phyloP scores from a whole-genome alignment of 2,888 invertebrate genomes.

The Pyralis farinalis region DNA sequence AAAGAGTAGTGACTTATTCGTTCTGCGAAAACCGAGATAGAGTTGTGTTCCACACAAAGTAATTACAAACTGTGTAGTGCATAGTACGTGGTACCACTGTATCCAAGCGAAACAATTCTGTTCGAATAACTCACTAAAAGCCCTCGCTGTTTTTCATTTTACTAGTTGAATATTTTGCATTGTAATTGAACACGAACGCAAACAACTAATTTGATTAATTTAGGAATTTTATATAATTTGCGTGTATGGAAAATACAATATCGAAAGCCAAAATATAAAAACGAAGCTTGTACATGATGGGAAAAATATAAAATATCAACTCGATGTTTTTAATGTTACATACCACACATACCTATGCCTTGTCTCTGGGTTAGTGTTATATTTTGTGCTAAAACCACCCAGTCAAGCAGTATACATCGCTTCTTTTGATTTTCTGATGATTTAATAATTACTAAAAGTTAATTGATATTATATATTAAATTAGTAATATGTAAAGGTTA shows the following conservation, averaged over 20 bases:
- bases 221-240: conserved; percentile 6
- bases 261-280: background rate
- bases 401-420: too few species aligned
- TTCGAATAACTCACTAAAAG: conserved; percentile 5
- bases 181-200: conserved; percentile 11
- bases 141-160: conserved; percentile 4
- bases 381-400: too few species aligned
- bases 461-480: too few species aligned
- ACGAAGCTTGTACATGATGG: background rate
- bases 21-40: conserved; percentile 3
- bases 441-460: too few species aligned
- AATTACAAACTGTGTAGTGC: conserved; percentile 8
- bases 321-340: too few species aligned
- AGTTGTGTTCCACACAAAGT: conserved; percentile 4
- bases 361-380: too few species aligned
- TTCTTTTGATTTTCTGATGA: too few species aligned
- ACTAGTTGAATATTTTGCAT: conserved; percentile 8
- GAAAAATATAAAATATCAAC: background rate
- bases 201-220: conserved; percentile 6
- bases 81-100: background rate
- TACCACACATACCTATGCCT: too few species aligned
- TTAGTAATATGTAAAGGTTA: too few species aligned
- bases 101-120: conserved; percentile 5
- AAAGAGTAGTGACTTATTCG: conserved; percentile 8
- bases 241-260: background rate